A percentile compares a stretch with the other conserved stretches of the same genome.
phyloP scores from a whole-genome alignment of 2,888 invertebrate species.

The Pyrocoelia pectoralis region DNA sequence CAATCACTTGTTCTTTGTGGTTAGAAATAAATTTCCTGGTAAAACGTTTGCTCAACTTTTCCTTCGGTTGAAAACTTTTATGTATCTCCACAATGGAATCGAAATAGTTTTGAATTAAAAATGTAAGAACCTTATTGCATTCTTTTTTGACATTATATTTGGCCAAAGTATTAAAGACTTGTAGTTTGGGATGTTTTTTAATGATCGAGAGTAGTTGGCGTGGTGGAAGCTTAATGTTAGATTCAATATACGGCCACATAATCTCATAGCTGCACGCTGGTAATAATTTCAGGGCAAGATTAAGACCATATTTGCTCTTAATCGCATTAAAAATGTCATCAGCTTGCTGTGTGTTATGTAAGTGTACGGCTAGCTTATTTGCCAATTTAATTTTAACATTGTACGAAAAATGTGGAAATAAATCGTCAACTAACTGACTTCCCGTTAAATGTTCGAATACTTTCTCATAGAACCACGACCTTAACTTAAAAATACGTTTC shows the following conservation, averaged over 20 bases:
- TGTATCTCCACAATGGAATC: neutral
- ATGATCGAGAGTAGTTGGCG: slow-evolving; percentile 6
- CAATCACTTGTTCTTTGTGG: neutral
- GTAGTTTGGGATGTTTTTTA: neutral
- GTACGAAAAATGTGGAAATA: slow-evolving; percentile 23
- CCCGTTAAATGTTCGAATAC: slow-evolving; percentile 11
- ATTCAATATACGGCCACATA: slow-evolving; percentile 8
- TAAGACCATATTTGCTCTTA: slow-evolving; percentile 19
- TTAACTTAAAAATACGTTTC: slow-evolving; percentile 22
- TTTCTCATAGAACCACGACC: slow-evolving; percentile 23
- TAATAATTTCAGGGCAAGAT: slow-evolving; percentile 16
- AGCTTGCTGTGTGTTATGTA: slow-evolving; percentile 9
- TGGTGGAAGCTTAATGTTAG: slow-evolving; percentile 10
- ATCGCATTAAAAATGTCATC: slow-evolving; percentile 21
- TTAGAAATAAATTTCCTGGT: neutral
- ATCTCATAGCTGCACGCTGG: slow-evolving; percentile 18
- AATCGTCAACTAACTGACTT: slow-evolving; percentile 15
- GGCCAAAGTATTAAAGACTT: neutral
- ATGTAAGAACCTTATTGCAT: slow-evolving; percentile 2
- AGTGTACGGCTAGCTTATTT: slow-evolving; percentile 16
- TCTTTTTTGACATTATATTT: neutral
- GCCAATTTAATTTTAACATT: slow-evolving; percentile 18
- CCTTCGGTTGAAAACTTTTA: neutral
- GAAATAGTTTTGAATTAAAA: neutral
- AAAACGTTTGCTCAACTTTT: neutral